Conservation (phyloP, 2,888 invertebrate species). For the Euclidia mi region DNA sequence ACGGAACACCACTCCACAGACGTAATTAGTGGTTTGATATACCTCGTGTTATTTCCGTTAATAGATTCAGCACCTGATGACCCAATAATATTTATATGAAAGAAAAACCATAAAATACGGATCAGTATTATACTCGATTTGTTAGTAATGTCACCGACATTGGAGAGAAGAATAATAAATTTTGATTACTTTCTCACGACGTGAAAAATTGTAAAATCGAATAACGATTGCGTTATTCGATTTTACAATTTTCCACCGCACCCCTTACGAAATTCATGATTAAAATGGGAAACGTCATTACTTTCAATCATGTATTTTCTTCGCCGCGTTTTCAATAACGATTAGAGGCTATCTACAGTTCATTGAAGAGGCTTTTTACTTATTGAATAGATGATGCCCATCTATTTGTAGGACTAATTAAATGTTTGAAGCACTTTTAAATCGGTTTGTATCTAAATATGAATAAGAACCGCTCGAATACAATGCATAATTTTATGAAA, state of each 20-base stretch:
- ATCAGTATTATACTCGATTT: slow-evolving; percentile 72
- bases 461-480: not conserved
- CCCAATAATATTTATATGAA: not conserved
- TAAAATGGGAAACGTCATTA: slow-evolving; percentile 79
- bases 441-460: not conserved
- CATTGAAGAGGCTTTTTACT: slow-evolving; percentile 41
- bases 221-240: slow-evolving; percentile 87
- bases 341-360: slow-evolving; percentile 50
- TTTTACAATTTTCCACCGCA: slow-evolving; percentile 80
- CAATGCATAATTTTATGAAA: not conserved
- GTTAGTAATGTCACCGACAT: slow-evolving; percentile 75
- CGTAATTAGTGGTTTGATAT: no score
- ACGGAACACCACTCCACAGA: no score
- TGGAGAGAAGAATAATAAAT: slow-evolving; percentile 86
- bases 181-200: slow-evolving; percentile 88
- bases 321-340: slow-evolving; percentile 49
- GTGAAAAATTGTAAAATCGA: no score
- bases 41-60: slow-evolving; percentile 14
- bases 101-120: slow-evolving; percentile 49
- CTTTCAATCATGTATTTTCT: slow-evolving; percentile 60
- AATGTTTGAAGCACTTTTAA: not conserved
- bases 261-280: slow-evolving; percentile 78
- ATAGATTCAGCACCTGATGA: not conserved
- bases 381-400: slow-evolving; percentile 46
- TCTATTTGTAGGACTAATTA: slow-evolving; percentile 35